Percentiles rank a stretch among this genome's conserved stretches.
Evolutionary conservation across 1,140 invertebrate species (phyloP).

Genomic region (Caenorhabditis latens): DNA sequence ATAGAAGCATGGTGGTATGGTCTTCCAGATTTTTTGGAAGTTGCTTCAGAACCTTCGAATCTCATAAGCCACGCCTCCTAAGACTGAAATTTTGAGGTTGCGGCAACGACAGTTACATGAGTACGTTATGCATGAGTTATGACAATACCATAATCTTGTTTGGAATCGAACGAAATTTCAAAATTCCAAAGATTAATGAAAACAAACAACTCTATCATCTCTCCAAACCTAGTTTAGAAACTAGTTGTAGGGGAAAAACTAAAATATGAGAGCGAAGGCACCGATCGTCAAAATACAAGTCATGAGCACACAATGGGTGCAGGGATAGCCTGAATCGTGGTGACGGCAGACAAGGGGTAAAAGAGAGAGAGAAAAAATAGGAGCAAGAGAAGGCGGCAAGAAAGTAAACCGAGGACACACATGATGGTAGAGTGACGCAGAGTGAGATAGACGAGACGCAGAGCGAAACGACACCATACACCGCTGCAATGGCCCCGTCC

Average conservation of each 20-base stretch:
- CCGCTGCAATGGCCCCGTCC: background rate
- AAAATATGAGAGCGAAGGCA: background rate
- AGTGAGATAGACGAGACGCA: background rate
- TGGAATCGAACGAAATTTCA: too few relatives aligned
- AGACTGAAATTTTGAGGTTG: too few relatives aligned
- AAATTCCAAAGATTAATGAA: background rate
- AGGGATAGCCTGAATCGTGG: slow-evolving; percentile 9
- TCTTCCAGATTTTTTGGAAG: background rate
- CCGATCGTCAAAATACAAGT: slow-evolving; percentile 22
- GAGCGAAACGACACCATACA: background rate
- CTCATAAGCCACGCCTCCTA: too few relatives aligned
- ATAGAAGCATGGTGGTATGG: background rate
- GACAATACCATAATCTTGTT: too few relatives aligned
- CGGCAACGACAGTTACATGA: too few relatives aligned
- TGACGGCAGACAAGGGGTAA: background rate
- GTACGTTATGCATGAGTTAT: too few relatives aligned
- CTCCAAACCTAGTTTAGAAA: background rate
- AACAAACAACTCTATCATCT: slow-evolving; percentile 7
- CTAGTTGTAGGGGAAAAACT: background rate
- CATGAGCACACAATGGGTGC: slow-evolving; percentile 55
- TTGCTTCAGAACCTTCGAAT: background rate
- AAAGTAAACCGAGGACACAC: too few relatives aligned
- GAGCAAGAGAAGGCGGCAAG: background rate
- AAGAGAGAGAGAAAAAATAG: background rate
- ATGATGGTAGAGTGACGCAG: background rate